Percentiles rank a stretch among this genome's conserved stretches.
Evolutionary conservation across 2,888 invertebrate species (phyloP).

Genomic region (Ophion slaviceki): DNA sequence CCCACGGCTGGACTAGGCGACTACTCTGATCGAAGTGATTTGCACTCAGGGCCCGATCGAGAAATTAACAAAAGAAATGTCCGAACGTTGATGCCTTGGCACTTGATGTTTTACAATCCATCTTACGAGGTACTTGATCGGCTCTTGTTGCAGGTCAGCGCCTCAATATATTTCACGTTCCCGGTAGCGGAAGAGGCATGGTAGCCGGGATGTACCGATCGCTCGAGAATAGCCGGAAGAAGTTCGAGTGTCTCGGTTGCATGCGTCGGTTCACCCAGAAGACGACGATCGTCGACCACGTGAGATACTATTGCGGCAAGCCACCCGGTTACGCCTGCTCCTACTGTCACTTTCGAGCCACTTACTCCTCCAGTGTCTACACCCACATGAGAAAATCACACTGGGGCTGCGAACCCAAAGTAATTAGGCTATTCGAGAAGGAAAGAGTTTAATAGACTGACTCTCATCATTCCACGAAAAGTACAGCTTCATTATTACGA

Average conservation of each 20-base stretch:
- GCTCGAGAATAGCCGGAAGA: conserved; percentile 69
- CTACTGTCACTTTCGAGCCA: conserved; percentile 62
- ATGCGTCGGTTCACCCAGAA: conserved; percentile 72
- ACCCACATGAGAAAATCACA: conserved; percentile 64
- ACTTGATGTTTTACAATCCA: neutral
- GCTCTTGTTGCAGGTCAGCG: conserved; percentile 58
- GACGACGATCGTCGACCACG: conserved; percentile 74
- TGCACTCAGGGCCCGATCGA: neutral
- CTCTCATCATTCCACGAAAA: conserved; percentile 41
- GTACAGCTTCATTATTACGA: neutral
- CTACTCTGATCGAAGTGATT: neutral
- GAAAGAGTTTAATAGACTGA: conserved; percentile 58
- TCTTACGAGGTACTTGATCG: conserved; percentile 17
- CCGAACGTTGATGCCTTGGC: conserved; percentile 6
- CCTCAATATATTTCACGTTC: conserved; percentile 44
- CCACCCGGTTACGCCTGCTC: conserved; percentile 74
- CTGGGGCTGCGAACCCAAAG: conserved; percentile 58
- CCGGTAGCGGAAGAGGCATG: conserved; percentile 60
- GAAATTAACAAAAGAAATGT: neutral
- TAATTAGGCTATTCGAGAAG: conserved; percentile 62
- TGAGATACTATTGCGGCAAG: conserved; percentile 77
- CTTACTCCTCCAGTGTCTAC: conserved; percentile 64
- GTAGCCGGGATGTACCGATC: conserved; percentile 62
- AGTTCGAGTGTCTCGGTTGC: conserved; percentile 72
- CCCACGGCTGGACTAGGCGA: no score